A percentile compares a stretch with the other conserved stretches of the same genome.
Conservation (phyloP, 92 coral and sea anemone species). For the Montipora capitata region DNA sequence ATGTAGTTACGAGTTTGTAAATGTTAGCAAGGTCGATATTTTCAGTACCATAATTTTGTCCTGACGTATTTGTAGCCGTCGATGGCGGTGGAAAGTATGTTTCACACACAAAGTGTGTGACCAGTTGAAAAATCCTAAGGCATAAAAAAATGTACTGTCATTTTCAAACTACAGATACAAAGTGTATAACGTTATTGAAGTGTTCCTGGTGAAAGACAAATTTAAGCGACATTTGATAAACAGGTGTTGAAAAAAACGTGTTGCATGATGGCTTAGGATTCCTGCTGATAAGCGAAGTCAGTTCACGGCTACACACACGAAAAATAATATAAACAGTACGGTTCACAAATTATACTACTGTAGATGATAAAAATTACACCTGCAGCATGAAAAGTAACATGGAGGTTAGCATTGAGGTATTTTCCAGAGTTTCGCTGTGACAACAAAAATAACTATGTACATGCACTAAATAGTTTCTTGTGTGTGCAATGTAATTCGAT, state of each 20-base stretch:
- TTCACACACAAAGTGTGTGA: constrained; percentile 1
- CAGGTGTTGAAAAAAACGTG: background rate
- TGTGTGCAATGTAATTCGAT: background rate
- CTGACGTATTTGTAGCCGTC: background rate
- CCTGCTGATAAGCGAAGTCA: background rate
- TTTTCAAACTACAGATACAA: constrained; percentile 6
- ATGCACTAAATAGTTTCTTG: background rate
- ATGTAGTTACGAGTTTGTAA: background rate
- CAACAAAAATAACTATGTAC: background rate
- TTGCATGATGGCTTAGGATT: background rate
- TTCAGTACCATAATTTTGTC: constrained; percentile 6
- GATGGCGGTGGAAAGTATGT: background rate
- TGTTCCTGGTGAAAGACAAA: constrained; percentile 8
- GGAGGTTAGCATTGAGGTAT: background rate
- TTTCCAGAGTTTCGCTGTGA: background rate
- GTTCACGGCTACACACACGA: background rate
- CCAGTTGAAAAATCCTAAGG: background rate
- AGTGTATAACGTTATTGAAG: background rate
- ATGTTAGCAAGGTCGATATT: constrained; percentile 15
- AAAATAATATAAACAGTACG: background rate
- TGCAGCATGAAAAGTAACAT: background rate
- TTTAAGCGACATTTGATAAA: constrained; percentile 7
- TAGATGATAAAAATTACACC: constrained; percentile 1
- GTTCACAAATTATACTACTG: background rate
- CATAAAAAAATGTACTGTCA: background rate